Conservation (phyloP, 1,140 invertebrate species). For the Drosophila suzukii region DNA sequence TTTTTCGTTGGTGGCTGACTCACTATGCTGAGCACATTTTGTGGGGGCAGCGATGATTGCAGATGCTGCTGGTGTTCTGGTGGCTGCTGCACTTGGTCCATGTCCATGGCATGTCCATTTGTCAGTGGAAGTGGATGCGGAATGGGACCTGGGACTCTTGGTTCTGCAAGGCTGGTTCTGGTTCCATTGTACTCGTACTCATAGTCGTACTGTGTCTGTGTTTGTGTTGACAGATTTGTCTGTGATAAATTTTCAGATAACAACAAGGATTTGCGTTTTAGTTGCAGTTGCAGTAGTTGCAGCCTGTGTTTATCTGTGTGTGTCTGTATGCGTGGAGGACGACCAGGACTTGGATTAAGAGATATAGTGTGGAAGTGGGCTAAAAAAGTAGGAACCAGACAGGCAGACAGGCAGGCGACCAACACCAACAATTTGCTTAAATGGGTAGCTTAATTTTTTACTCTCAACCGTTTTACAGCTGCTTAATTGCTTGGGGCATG, state of each 20-base stretch:
- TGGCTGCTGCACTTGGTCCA: constrained; percentile 71
- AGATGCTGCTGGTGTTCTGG: constrained; percentile 65
- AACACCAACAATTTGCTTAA: constrained; percentile 70
- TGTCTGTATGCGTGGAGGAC: constrained; percentile 23
- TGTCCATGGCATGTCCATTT: constrained; percentile 78
- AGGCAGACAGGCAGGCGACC: constrained; percentile 66
- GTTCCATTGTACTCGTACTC: constrained; percentile 64
- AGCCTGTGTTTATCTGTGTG: constrained; percentile 16
- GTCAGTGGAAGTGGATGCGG: constrained; percentile 69
- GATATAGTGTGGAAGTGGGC: constrained; percentile 26
- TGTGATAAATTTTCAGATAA: constrained; percentile 83
- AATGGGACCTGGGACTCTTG: constrained; percentile 46
- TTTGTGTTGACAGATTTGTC: constrained; percentile 84
- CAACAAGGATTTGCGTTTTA: constrained; percentile 81
- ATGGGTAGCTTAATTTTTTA: constrained; percentile 50
- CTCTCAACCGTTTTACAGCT: constrained; percentile 36
- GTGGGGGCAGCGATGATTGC: constrained; percentile 63
- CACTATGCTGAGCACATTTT: constrained; percentile 82
- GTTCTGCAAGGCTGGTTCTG: constrained; percentile 26
- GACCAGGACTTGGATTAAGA: constrained; percentile 40
- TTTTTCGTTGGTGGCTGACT: constrained; percentile 57
- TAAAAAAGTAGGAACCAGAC: constrained; percentile 36
- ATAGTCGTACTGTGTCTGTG: constrained; percentile 58
- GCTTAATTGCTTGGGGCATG: constrained; percentile 66
- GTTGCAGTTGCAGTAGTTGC: constrained; percentile 47